Evolutionary conservation across 2,888 invertebrate species (phyloP).

Genomic region (Dinocampus coccinellae): DNA sequence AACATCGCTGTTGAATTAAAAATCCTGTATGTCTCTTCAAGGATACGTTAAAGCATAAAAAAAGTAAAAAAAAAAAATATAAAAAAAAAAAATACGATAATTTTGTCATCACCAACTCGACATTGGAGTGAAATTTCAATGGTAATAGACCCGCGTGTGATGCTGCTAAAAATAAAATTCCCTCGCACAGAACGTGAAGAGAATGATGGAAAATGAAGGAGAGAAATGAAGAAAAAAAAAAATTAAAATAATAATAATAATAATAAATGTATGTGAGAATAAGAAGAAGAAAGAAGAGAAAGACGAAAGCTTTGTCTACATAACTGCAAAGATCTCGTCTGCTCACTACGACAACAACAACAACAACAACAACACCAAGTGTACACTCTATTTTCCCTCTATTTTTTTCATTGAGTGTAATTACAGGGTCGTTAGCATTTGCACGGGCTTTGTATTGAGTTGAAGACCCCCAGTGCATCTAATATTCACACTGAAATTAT

Average conservation of each 20-base stretch:
- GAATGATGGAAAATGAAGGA: background rate
- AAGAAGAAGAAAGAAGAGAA: background rate
- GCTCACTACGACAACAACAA: background rate
- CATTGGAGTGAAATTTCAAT: slow-evolving; percentile 21
- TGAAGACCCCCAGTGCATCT: slow-evolving; percentile 3
- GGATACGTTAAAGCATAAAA: background rate
- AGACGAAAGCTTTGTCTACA: slow-evolving; percentile 12
- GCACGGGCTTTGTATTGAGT: slow-evolving; percentile 12
- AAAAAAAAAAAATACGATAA: too few relatives aligned
- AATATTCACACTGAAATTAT: background rate
- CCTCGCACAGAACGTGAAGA: slow-evolving; percentile 1
- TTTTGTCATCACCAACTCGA: background rate
- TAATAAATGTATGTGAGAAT: background rate
- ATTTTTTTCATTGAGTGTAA: slow-evolving; percentile 21
- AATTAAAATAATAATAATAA: background rate
- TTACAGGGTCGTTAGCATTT: slow-evolving; percentile 32
- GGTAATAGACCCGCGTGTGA: background rate
- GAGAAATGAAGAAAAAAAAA: background rate
- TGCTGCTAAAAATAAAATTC: slow-evolving; percentile 16
- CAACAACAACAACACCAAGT: background rate
- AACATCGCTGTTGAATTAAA: background rate
- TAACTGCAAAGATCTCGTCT: slow-evolving; percentile 19
- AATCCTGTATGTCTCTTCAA: background rate
- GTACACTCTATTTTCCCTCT: too few relatives aligned
- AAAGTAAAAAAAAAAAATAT: slow-evolving; percentile 2